Conservation (phyloP, 2,888 invertebrate species). For the Pantelozetes paolii region DNA sequence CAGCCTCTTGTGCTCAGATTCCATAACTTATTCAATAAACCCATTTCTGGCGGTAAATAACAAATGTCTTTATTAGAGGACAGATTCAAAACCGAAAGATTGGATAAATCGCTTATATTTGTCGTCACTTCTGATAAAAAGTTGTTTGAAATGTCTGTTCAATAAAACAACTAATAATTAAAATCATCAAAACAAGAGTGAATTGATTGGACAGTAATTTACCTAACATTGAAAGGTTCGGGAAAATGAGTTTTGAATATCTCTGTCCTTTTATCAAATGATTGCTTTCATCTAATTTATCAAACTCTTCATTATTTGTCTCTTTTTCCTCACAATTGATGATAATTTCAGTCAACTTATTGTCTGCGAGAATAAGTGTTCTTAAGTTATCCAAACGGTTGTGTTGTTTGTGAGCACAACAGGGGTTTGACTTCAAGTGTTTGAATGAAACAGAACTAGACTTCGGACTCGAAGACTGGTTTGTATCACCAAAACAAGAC, state of each 20-base stretch:
- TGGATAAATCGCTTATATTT: constrained; percentile 75
- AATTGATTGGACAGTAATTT: too few species aligned
- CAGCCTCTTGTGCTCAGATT: constrained; percentile 90
- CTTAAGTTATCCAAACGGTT: constrained; percentile 72
- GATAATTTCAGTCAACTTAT: constrained; percentile 60
- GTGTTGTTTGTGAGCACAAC: constrained; percentile 76
- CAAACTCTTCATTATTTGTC: constrained; percentile 58
- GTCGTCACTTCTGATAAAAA: constrained; percentile 70
- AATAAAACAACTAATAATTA: too few species aligned
- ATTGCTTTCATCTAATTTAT: constrained; percentile 32
- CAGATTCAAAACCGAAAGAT: constrained; percentile 88
- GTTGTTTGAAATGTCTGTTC: constrained; percentile 81
- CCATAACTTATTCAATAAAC: constrained; percentile 88
- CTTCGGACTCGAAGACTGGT: constrained; percentile 3
- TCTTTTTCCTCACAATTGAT: constrained; percentile 58
- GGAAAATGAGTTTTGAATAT: constrained; percentile 66
- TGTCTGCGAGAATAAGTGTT: constrained; percentile 78
- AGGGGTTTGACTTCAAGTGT: not conserved
- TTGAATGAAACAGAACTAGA: not conserved
- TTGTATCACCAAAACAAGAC: constrained; percentile 13
- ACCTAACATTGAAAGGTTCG: constrained; percentile 79
- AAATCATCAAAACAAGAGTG: too few species aligned
- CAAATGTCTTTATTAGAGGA: constrained; percentile 78
- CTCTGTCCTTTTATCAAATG: constrained; percentile 33
- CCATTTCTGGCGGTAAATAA: constrained; percentile 91